Evolutionary conservation across 2,888 invertebrate species (phyloP).

Genomic region (Odontocolon sp.): DNA sequence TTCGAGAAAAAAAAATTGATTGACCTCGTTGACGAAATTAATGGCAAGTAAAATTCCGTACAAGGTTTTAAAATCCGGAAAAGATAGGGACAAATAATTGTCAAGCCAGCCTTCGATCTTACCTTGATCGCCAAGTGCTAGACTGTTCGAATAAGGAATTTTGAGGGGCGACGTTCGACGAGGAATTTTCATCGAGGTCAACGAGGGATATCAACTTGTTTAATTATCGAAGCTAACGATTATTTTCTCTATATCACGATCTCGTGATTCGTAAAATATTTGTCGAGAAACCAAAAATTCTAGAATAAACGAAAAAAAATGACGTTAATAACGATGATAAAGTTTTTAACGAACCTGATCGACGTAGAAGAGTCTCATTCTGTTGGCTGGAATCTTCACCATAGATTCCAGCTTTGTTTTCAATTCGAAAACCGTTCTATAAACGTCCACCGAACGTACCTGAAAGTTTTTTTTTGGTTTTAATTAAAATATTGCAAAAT

Average conservation of each 20-base stretch:
- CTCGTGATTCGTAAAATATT: slow-evolving; percentile 61
- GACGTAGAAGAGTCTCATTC: slow-evolving; percentile 94
- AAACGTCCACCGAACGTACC: slow-evolving; percentile 80
- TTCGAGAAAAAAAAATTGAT: neutral
- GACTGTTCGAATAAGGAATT: slow-evolving; percentile 25
- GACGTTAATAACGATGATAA: neutral
- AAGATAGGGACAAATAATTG: neutral
- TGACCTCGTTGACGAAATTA: neutral
- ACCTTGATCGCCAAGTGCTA: slow-evolving; percentile 47
- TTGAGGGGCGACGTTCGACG: slow-evolving; percentile 1
- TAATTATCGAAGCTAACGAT: neutral
- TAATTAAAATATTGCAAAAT: too few species aligned
- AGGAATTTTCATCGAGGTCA: neutral
- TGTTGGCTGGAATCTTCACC: slow-evolving; percentile 90
- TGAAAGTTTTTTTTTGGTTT: too few species aligned
- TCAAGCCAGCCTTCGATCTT: slow-evolving; percentile 21
- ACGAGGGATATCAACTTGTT: neutral
- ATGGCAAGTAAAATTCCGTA: neutral
- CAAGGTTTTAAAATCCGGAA: neutral
- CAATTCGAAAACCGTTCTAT: slow-evolving; percentile 90
- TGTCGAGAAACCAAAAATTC: slow-evolving; percentile 67
- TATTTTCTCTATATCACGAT: slow-evolving; percentile 62
- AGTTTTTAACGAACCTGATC: slow-evolving; percentile 84
- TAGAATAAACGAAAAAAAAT: slow-evolving; percentile 57
- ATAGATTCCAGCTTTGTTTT: slow-evolving; percentile 90